These are phyloP conservation scores for Cataglyphis hispanica DNA, from an alignment of 1,140 invertebrate genomes.

Conservation along the genomic window DNA sequence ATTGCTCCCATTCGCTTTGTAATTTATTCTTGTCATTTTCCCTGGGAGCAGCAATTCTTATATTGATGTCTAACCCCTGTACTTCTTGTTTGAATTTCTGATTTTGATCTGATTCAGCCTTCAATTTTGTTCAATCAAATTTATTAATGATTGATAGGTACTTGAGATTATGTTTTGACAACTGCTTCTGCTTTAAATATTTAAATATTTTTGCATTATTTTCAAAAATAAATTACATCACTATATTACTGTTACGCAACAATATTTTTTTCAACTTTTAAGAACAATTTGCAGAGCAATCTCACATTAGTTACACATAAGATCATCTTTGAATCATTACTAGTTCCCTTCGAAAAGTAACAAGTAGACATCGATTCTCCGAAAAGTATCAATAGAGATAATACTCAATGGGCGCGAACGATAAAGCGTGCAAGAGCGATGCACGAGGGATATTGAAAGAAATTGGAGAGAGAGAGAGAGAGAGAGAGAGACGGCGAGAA, in stretches of 20 bases:
- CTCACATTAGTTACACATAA: not conserved
- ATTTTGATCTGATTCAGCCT: not conserved
- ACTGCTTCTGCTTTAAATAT: not conserved
- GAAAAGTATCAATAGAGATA: conserved; percentile 24
- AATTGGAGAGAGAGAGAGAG: conserved; percentile 27
- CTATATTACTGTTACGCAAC: not conserved
- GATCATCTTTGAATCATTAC: not conserved
- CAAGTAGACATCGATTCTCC: not conserved
- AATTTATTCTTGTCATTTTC: not conserved
- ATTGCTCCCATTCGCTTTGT: not conserved
- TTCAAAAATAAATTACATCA: not conserved
- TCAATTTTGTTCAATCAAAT: not conserved
- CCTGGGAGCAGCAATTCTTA: not conserved
- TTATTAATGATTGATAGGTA: not conserved
- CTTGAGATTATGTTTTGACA: not conserved
- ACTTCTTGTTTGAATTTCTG: not conserved
- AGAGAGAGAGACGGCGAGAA: not conserved
- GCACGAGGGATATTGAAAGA: conserved; percentile 23
- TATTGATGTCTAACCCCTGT: not conserved
- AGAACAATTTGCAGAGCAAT: not conserved
- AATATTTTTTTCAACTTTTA: not conserved
- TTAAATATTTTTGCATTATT: not conserved
- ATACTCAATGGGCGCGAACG: conserved; percentile 29
- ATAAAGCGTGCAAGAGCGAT: conserved; percentile 34
- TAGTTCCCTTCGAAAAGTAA: not conserved